These are phyloP conservation scores for Hypothenemus hampei DNA, from an alignment of 1,140 invertebrate genomes.

Conservation along the genomic window DNA sequence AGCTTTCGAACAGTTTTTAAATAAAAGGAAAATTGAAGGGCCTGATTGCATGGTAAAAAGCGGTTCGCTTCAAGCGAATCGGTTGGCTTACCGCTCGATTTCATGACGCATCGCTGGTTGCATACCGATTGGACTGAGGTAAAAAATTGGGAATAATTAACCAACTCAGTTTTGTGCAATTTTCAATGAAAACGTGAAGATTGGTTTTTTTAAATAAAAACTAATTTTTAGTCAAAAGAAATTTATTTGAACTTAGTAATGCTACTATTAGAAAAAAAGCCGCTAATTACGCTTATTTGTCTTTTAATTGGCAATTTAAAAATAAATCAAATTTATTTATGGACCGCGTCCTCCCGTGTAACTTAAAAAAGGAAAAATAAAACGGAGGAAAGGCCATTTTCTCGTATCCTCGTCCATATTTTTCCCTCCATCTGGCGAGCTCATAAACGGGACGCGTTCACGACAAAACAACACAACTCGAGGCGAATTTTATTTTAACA, in stretches of 20 bases:
- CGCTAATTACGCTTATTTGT: too few species aligned
- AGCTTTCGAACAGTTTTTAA: conserved; percentile 5
- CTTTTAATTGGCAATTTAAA: background rate
- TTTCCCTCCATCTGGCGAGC: conserved; percentile 12
- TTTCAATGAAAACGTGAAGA: too few species aligned
- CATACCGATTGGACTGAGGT: conserved; percentile 5
- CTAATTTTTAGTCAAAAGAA: too few species aligned
- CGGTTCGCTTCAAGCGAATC: background rate
- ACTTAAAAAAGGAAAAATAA: background rate
- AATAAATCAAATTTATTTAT: background rate
- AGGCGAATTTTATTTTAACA: conserved; percentile 22
- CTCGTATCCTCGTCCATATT: conserved; percentile 6
- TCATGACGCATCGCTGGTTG: conserved; percentile 6
- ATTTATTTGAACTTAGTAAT: too few species aligned
- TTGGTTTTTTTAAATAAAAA: too few species aligned
- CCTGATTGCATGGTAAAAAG: conserved; percentile 1
- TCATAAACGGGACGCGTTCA: conserved; percentile 8
- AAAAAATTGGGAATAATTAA: too few species aligned
- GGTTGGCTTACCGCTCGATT: conserved; percentile 9
- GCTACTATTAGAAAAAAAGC: too few species aligned
- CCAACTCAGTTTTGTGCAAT: too few species aligned
- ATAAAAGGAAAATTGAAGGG: conserved; percentile 5
- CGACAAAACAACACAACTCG: conserved; percentile 10
- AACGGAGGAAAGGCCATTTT: background rate
- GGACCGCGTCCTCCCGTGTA: background rate